Percentiles rank a stretch among this genome's conserved stretches.
These are phyloP conservation scores for Pseudomyrmex sp. DNA, from an alignment of 1,140 invertebrate species.

Conservation along the genomic window DNA sequence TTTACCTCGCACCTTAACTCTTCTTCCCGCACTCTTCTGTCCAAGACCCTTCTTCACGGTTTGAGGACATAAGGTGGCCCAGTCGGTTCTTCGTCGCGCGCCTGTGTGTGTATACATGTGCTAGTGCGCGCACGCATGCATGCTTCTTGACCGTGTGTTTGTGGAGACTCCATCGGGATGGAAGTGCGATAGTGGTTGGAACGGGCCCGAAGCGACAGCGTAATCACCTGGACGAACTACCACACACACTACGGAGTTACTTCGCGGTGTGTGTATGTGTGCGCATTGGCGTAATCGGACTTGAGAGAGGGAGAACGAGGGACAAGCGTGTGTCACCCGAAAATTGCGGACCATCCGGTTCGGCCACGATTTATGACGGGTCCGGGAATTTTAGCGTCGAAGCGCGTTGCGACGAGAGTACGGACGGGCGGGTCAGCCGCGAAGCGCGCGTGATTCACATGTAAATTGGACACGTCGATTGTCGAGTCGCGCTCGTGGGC, in stretches of 20 bases:
- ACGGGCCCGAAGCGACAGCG: conserved; percentile 82
- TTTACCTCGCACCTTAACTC: conserved; percentile 53
- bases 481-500: conserved; percentile 38
- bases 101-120: neutral
- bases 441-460: conserved; percentile 70
- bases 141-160: conserved; percentile 18
- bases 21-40: conserved; percentile 40
- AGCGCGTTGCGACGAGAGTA: conserved; percentile 35
- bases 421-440: conserved; percentile 16
- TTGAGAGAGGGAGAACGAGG: neutral
- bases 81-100: conserved; percentile 65
- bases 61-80: conserved; percentile 78
- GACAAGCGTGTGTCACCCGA: conserved; percentile 57
- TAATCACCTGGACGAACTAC: conserved; percentile 84
- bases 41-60: conserved; percentile 65
- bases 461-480: conserved; percentile 68
- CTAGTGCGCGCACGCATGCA: neutral
- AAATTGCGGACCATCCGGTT: conserved; percentile 56
- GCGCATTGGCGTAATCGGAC: conserved; percentile 66
- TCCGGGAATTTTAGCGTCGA: conserved; percentile 45
- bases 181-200: conserved; percentile 53
- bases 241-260: conserved; percentile 62
- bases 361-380: conserved; percentile 65
- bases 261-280: neutral
- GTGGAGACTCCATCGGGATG: conserved; percentile 44